Evolutionary conservation across 2,888 invertebrate genomes (phyloP).

Genomic region (Oegoconia quadripuncta): DNA sequence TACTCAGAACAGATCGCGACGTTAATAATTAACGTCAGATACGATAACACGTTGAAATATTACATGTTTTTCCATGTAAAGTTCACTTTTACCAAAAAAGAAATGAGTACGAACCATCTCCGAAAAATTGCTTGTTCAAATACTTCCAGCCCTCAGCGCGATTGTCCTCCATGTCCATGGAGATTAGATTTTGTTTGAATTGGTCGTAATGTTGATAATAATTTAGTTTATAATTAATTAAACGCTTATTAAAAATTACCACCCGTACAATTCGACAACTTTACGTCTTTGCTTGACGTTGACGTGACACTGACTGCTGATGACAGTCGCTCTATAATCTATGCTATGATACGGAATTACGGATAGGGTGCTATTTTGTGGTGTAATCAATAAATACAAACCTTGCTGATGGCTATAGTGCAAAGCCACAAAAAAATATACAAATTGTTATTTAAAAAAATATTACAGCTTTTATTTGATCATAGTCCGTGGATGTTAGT

Average conservation of each 20-base stretch:
- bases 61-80: constrained; percentile 29
- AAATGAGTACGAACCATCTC: constrained; percentile 60
- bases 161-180: constrained; percentile 60
- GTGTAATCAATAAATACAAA: no score
- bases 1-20: background rate
- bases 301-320: background rate
- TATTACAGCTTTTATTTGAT: no score
- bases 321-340: constrained; percentile 8
- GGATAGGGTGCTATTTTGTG: no score
- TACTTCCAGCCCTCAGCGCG: constrained; percentile 75
- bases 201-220: no score
- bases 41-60: constrained; percentile 31
- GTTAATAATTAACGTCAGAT: constrained; percentile 23
- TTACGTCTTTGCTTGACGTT: constrained; percentile 7
- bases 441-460: no score
- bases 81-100: constrained; percentile 21
- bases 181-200: background rate
- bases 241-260: background rate
- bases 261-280: no score
- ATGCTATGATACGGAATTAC: constrained; percentile 1
- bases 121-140: constrained; percentile 73
- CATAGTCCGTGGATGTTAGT: no score
- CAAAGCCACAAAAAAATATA: no score
- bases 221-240: background rate
- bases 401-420: no score